Percentiles rank a stretch among this genome's conserved stretches.
These are phyloP conservation scores for Ferrisia virgata DNA, from an alignment of 2,888 invertebrate genomes.

Conservation along the genomic window DNA sequence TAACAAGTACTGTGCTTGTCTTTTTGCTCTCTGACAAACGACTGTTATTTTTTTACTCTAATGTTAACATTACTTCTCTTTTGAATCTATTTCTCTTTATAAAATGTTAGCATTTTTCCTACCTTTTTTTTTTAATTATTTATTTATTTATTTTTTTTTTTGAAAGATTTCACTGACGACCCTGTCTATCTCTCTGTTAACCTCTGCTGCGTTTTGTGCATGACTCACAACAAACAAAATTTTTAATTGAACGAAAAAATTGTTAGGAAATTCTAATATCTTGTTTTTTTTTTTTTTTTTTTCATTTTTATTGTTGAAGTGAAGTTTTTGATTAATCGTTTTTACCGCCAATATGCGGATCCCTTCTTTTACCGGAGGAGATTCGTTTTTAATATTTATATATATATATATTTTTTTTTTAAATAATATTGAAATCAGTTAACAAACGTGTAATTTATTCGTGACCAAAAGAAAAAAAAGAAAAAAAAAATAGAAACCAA, in stretches of 20 bases:
- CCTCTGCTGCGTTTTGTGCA: constrained; percentile 28
- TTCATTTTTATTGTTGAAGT: neutral
- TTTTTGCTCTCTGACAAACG: constrained; percentile 37
- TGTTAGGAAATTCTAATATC: neutral
- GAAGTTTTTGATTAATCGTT: neutral
- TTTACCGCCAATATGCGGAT: neutral
- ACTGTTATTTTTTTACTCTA: constrained; percentile 29
- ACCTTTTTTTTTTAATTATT: neutral
- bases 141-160: neutral
- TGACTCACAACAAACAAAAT: constrained; percentile 13
- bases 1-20: constrained; percentile 46
- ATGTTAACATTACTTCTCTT: constrained; percentile 30
- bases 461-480: no score
- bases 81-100: no score
- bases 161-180: constrained; percentile 5
- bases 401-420: no score
- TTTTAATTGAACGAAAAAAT: neutral
- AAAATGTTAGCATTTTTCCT: constrained; percentile 3
- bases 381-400: no score
- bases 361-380: no score
- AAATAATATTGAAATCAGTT: no score
- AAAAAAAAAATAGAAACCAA: no score
- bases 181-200: neutral
- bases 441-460: no score
- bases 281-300: no score